A percentile compares a stretch with the other conserved stretches of the same genome.
These are phyloP conservation scores for Metalampra italica DNA, from an alignment of 2,888 invertebrate genomes.

Conservation along the genomic window DNA sequence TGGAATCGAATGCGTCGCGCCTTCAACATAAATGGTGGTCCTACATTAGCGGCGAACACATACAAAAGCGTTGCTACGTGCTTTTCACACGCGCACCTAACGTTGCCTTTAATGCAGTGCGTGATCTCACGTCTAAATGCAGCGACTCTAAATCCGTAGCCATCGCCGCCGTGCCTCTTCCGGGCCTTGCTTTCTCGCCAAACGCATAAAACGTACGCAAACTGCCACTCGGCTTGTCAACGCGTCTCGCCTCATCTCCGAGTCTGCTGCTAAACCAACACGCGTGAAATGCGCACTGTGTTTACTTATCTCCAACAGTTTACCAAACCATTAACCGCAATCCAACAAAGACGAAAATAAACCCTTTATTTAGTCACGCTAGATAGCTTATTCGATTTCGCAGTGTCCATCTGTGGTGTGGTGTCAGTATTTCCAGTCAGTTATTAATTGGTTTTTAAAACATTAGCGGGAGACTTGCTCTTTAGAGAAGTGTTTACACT, in stretches of 20 bases:
- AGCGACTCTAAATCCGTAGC: conserved; percentile 66
- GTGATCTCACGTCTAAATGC: conserved; percentile 71
- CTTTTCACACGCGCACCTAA: conserved; percentile 21
- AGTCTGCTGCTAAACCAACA: conserved; percentile 45
- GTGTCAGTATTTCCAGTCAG: conserved; percentile 6
- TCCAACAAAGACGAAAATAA: conserved; percentile 32
- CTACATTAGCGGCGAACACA: conserved; percentile 10
- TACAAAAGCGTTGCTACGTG: conserved; percentile 13
- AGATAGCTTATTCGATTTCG: conserved; percentile 16
- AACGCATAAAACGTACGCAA: conserved; percentile 65
- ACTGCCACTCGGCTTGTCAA: conserved; percentile 65
- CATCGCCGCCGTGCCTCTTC: conserved; percentile 50
- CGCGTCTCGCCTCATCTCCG: conserved; percentile 40
- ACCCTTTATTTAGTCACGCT: conserved; percentile 22
- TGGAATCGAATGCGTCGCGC: neutral
- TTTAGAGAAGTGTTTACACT: conserved; percentile 11
- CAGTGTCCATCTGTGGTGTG: neutral
- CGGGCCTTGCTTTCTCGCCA: conserved; percentile 65
- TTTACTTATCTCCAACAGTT: conserved; percentile 52
- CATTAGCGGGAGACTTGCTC: conserved; percentile 10
- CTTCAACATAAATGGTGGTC: neutral
- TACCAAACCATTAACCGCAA: conserved; percentile 50
- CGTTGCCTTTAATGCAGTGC: conserved; percentile 40
- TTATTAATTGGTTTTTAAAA: conserved; percentile 12
- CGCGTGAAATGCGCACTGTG: conserved; percentile 46